Base-by-base conservation (phyloP, 2,888 invertebrate species). In the Neoascia interrupta region DNA sequence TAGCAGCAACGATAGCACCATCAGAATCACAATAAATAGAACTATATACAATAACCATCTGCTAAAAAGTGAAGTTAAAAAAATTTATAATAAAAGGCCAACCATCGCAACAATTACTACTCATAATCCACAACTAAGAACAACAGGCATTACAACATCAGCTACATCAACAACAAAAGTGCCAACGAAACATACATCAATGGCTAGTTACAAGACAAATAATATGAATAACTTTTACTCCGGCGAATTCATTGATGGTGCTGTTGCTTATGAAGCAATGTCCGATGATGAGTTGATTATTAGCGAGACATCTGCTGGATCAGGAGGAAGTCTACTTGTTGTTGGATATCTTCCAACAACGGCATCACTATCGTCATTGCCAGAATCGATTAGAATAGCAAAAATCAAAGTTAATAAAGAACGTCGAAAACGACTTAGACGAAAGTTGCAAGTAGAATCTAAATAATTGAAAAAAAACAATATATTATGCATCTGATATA, bases 361-460 rank as follows among this genome's bases (percentile, higher is more conserved):
- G 64, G 84, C 87, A 49, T 85, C 87, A 31, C 51, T 58, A 1
- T 81, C 84, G 36, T 82, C 81, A 11, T 66, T 87, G 79, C 87
- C 87, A 66, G 87, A 87, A 70, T 87, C 86, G 16, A 84, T 87
- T 70, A 85, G 85, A 47, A 83, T 87, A 47, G 87, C 85, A 39
- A 85, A 86, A 82, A 84, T 85, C 28, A 87, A 86, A 83, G 85
- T 87, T 47, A 85, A 86, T 79, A 84, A 85, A 41, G 86, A 85
- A 66, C 85, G 84, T 4, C 82, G 83, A 13, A 84, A 86, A 18
- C 81, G 84, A 60, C 70, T 84, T 54, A 60, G 61, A 43, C 82
- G 47, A 53, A 72, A 58, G 58, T 26, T 72, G 49, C 66, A 72
- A 31, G 60, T 74, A 60, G 74, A 74, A 18, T 81, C 74, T 47